phyloP scores from a whole-genome alignment of 2,888 invertebrate species.

The Tenthredo scrophulariae region DNA sequence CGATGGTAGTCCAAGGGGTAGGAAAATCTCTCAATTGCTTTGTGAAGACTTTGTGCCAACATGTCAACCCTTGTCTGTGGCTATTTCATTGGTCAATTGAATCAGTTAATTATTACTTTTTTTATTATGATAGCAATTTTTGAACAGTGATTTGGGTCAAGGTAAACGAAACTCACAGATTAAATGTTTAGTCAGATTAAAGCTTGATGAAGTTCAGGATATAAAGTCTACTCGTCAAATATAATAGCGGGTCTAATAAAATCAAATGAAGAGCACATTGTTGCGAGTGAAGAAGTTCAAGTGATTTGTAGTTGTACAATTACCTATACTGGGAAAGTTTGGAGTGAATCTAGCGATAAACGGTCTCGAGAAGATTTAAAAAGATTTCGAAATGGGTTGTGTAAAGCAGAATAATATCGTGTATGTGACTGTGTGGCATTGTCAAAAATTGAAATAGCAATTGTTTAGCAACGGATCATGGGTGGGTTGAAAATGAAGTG shows the following conservation, averaged over 20 bases:
- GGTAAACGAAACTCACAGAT: background rate
- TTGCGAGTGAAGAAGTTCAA: background rate
- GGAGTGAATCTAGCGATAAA: background rate
- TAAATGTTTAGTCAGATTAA: background rate
- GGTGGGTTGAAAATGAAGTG: constrained; percentile 11
- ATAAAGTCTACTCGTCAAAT: background rate
- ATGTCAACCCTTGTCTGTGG: background rate
- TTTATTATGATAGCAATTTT: background rate
- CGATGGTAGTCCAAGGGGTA: background rate
- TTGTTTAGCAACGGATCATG: constrained; percentile 32
- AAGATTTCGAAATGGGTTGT: background rate
- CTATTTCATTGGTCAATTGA: background rate
- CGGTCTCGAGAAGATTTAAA: constrained; percentile 1
- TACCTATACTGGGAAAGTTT: background rate
- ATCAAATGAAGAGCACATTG: background rate
- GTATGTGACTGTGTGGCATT: background rate
- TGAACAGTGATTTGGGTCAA: background rate
- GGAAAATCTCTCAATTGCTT: background rate
- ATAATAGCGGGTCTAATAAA: background rate
- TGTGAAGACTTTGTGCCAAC: background rate
- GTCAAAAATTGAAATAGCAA: constrained; percentile 28
- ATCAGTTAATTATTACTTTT: background rate
- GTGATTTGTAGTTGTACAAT: background rate
- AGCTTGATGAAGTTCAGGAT: background rate
- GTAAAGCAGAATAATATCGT: background rate